Conservation (phyloP, 2,797 vertebrate genomes). For the Halcyon badia region DNA sequence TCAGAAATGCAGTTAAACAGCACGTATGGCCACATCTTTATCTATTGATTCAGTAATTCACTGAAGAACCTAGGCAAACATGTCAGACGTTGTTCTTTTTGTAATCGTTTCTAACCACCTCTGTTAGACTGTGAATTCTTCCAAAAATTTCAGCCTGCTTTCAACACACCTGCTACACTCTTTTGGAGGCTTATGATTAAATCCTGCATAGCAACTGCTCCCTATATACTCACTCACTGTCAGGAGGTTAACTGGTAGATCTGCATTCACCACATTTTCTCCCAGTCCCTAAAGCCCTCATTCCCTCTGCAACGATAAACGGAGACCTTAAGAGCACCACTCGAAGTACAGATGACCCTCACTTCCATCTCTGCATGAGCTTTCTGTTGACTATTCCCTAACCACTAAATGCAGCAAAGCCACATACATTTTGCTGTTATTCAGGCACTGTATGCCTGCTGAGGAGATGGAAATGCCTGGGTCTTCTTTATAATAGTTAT, state of each 20-base stretch:
- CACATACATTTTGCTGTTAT: neutral
- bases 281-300: neutral
- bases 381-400: conserved; percentile 19
- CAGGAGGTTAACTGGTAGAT: conserved; percentile 5
- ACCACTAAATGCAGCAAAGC: neutral
- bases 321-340: neutral
- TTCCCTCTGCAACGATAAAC: neutral
- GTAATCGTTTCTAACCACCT: neutral
- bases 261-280: neutral
- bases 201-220: neutral
- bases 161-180: neutral
- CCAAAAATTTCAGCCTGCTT: neutral
- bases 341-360: neutral
- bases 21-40: neutral
- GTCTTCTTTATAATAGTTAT: conserved; percentile 39
- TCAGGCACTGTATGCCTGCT: neutral
- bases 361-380: neutral
- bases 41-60: neutral
- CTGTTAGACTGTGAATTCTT: neutral
- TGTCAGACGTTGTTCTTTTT: neutral
- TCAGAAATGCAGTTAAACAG: neutral
- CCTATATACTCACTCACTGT: neutral
- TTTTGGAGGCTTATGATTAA: neutral
- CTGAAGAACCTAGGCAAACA: neutral
- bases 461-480: neutral